Evolutionary conservation across 2,888 invertebrate genomes (phyloP).

Genomic region (Euclidia mi): DNA sequence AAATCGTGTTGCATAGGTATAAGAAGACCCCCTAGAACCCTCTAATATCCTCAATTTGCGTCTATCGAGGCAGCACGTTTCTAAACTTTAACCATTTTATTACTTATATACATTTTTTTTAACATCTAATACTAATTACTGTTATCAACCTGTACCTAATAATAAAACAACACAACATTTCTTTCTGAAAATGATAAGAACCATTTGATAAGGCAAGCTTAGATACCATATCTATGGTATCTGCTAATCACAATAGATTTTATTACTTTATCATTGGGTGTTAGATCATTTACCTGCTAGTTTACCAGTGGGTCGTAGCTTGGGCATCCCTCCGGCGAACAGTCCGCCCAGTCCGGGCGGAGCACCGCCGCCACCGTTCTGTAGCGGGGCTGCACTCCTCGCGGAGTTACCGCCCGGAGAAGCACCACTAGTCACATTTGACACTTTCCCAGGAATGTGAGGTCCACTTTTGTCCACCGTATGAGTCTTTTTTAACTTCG

Average conservation of each 20-base stretch:
- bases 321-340: slow-evolving; percentile 96
- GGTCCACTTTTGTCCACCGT: slow-evolving; percentile 98
- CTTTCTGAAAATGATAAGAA: no score
- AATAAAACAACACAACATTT: no score
- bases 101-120: no score
- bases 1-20: no score
- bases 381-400: slow-evolving; percentile 72
- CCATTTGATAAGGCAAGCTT: no score
- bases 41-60: no score
- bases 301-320: slow-evolving; percentile 93
- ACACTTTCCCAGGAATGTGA: slow-evolving; percentile 91
- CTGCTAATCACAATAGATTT: not conserved
- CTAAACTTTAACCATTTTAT: no score
- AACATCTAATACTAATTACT: no score
- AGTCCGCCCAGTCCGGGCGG: slow-evolving; percentile 91
- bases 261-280: not conserved
- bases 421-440: slow-evolving; percentile 68
- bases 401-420: slow-evolving; percentile 74
- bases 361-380: slow-evolving; percentile 76
- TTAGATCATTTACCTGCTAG: slow-evolving; percentile 72
- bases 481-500: slow-evolving; percentile 94
- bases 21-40: no score
- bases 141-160: no score
- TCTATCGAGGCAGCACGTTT: no score
- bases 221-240: no score